Conservation (phyloP, 1,140 invertebrate genomes). For the Drosophila carrolli region DNA sequence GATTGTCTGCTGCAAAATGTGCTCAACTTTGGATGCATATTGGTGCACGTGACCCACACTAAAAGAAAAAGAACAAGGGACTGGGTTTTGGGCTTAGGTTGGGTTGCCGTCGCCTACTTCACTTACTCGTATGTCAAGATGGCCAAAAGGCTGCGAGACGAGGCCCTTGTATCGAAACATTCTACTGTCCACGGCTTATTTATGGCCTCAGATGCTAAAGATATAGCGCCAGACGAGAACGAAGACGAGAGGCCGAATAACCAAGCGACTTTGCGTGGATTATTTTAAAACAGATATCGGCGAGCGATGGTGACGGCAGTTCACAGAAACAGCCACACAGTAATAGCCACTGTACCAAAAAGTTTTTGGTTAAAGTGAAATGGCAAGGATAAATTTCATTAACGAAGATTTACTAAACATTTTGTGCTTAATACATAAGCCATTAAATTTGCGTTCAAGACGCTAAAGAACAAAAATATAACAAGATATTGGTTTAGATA, state of each 20-base stretch:
- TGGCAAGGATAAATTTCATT: no score
- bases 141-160: constrained; percentile 16
- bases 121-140: constrained; percentile 62
- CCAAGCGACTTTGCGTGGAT: constrained; percentile 46
- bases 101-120: constrained; percentile 34
- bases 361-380: no score
- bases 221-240: constrained; percentile 78
- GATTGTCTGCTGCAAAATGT: constrained; percentile 4
- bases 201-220: constrained; percentile 79
- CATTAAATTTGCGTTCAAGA: no score
- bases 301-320: constrained; percentile 62
- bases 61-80: not conserved
- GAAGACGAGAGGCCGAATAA: constrained; percentile 36
- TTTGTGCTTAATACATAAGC: no score
- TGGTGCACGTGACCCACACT: constrained; percentile 15
- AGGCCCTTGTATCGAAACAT: constrained; percentile 59
- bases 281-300: constrained; percentile 62
- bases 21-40: constrained; percentile 14
- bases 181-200: constrained; percentile 79
- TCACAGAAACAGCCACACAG: constrained; percentile 51
- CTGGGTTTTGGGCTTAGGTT: constrained; percentile 16
- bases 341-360: constrained; percentile 13
- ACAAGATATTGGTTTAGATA: no score
- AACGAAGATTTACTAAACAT: no score
- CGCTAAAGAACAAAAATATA: no score